Evolutionary conservation across 1,140 invertebrate species (phyloP).

Genomic region (Pogonomyrmex barbatus): DNA sequence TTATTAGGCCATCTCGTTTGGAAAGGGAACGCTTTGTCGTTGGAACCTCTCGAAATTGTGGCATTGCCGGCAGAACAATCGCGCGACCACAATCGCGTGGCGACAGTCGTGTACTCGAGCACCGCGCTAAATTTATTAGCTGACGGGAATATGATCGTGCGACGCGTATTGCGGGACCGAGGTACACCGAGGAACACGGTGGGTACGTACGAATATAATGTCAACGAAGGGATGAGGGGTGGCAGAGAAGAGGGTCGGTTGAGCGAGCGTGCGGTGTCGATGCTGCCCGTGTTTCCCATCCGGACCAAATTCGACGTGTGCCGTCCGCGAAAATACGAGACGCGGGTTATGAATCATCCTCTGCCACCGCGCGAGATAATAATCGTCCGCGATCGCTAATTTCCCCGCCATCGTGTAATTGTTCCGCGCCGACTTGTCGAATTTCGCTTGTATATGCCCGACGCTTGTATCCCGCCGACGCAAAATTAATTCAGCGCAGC

Average conservation of each 20-base stretch:
- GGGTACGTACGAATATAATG: conserved; percentile 84
- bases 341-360: conserved; percentile 83
- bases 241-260: conserved; percentile 19
- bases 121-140: conserved; percentile 82
- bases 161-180: conserved; percentile 78
- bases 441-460: conserved; percentile 10
- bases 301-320: conserved; percentile 81
- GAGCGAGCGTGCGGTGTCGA: conserved; percentile 64
- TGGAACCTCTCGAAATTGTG: conserved; percentile 66
- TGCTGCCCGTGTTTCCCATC: conserved; percentile 83
- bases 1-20: background rate
- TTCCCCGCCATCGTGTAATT: conserved; percentile 76
- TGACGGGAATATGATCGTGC: conserved; percentile 82
- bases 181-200: conserved; percentile 79
- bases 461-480: conserved; percentile 30
- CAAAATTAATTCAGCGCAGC: conserved; percentile 39
- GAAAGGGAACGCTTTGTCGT: background rate
- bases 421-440: conserved; percentile 68
- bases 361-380: conserved; percentile 78
- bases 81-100: conserved; percentile 66
- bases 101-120: conserved; percentile 61
- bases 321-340: conserved; percentile 81
- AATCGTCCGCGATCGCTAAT: conserved; percentile 82
- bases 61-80: conserved; percentile 63
- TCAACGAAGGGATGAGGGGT: conserved; percentile 73